Evolutionary conservation across 1,140 invertebrate species (phyloP), one percentile per base, ranked within the genome.

Genomic region (Drosophila lacteicornis): DNA sequence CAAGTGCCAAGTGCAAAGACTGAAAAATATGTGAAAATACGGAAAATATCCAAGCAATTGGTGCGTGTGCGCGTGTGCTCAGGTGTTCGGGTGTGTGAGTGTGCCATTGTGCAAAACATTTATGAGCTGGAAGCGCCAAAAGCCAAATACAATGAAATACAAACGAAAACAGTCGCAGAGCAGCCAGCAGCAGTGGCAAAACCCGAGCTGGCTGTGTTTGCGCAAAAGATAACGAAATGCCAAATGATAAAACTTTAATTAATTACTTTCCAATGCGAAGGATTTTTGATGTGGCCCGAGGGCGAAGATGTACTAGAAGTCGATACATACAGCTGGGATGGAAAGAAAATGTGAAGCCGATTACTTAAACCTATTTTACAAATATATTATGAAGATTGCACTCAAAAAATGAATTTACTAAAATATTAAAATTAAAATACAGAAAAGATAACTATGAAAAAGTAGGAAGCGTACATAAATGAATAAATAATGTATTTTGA

Each of bases 41-140:
- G 15, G 17, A 57, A 56, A 71, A 58, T 66, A 66, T 51, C 17
- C 47, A 19, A 79, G 71, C 33, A 75, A 40, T 45, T 27, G 45
- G 60, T 75, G 71, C 49, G 47, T 59, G 30, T 50, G 58, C 50
- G 12, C 17, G 49, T 50, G 46, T 36, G 6, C 11, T 42, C 30
- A 9, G 9, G 42, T 15, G 50, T 43, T 19, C 13, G 51, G 2
- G 51, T 38, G 33, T 22, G 53, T 38, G 33, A 55, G 51, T 55
- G 50, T 40, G 46, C 61, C 42, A 67, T 69, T 77, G 75, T 70
- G 75, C 73, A 79, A 79, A 73, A 61, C 30, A 33, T 78, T 78
- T 70, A 78, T 69, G 65, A 78, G 65, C 25, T 77, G 50, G 66
- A 77, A 76, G 70, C 40, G 30, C 55, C 53, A 51, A 76, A 59